Conservation (phyloP, 2,113 vertebrate genomes). For the Regulus satrapa region DNA sequence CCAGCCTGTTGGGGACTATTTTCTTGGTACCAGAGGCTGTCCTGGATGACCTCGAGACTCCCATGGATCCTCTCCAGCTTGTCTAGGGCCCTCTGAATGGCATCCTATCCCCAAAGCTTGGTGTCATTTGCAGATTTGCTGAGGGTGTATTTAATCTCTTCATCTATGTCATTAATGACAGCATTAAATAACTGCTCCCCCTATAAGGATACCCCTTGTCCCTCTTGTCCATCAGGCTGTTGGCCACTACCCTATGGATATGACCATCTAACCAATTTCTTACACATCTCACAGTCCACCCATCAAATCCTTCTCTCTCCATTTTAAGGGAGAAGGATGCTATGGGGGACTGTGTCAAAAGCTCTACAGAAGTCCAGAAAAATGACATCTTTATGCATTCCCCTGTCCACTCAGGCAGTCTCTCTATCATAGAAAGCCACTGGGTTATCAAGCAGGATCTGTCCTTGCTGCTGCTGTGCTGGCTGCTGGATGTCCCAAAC, state of each 20-base stretch:
- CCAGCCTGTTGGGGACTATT: background rate
- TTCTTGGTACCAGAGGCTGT: too few species aligned
- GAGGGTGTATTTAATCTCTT: background rate
- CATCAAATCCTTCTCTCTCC: background rate
- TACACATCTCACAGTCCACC: background rate
- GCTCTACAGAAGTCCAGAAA: background rate
- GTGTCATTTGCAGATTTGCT: background rate
- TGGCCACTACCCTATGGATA: background rate
- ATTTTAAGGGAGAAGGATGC: background rate
- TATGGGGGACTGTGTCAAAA: background rate
- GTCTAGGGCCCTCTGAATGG: background rate
- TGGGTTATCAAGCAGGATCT: too few species aligned
- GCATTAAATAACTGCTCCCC: background rate
- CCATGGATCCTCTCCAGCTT: background rate
- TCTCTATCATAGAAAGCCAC: too few species aligned
- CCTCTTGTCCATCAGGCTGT: too few species aligned
- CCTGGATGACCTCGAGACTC: background rate
- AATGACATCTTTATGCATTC: background rate
- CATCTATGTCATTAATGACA: background rate
- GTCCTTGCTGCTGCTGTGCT: too few species aligned
- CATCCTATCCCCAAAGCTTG: background rate
- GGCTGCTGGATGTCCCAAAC: accelerated
- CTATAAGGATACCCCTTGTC: too few species aligned
- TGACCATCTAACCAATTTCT: background rate
- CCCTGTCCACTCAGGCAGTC: too few species aligned